phyloP scores from a whole-genome alignment of 2,888 invertebrate species.

The Homarus gammarus region DNA sequence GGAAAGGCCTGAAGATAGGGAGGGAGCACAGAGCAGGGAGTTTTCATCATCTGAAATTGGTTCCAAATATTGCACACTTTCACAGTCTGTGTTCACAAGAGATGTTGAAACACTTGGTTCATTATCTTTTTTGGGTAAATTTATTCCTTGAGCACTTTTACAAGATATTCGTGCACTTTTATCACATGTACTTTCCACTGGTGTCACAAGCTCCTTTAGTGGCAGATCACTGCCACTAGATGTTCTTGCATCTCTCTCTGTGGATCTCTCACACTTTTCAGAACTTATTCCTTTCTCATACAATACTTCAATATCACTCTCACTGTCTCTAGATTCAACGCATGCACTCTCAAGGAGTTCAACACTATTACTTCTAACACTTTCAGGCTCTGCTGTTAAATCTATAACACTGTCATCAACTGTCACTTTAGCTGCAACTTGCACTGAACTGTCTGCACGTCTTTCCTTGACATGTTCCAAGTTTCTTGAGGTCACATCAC shows the following conservation, averaged over 20 bases:
- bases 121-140: neutral
- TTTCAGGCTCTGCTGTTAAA: constrained; percentile 8
- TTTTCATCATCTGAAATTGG: constrained; percentile 69
- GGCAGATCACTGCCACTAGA: neutral
- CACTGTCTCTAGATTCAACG: constrained; percentile 19
- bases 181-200: neutral
- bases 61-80: constrained; percentile 37
- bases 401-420: constrained; percentile 2
- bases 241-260: neutral
- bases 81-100: constrained; percentile 6
- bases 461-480: neutral
- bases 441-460: neutral
- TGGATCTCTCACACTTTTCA: neutral
- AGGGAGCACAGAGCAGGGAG: constrained; percentile 58
- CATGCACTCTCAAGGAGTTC: constrained; percentile 13
- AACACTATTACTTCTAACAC: constrained; percentile 17
- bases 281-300: constrained; percentile 34
- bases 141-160: neutral
- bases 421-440: neutral
- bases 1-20: constrained; percentile 41
- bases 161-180: neutral
- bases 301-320: constrained; percentile 55
- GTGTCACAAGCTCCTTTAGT: neutral
- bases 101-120: neutral
- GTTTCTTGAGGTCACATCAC: neutral